Evolutionary conservation across 2,113 vertebrate species (phyloP).

Genomic region (Physeter macrocephalus): DNA sequence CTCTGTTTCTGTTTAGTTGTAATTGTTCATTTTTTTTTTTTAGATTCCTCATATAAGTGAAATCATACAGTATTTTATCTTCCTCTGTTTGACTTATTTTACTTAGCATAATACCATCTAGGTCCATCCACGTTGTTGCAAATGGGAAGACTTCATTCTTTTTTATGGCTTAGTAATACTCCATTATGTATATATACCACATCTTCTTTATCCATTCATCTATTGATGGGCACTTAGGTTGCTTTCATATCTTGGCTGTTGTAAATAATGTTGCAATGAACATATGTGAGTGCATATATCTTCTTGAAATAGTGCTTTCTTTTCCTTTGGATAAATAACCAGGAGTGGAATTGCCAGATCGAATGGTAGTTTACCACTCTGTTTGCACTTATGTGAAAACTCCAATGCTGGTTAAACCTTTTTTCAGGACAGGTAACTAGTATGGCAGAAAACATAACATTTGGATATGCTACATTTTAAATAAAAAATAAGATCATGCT

Average conservation of each 20-base stretch:
- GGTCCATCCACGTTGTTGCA: background rate
- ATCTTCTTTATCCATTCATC: background rate
- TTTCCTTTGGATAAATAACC: background rate
- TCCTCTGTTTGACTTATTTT: background rate
- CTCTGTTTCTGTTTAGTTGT: background rate
- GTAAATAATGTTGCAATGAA: background rate
- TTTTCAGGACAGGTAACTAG: slow-evolving; percentile 12
- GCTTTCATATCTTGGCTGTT: background rate
- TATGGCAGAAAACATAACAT: background rate
- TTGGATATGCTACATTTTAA: background rate
- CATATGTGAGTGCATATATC: background rate
- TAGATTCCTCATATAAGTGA: background rate
- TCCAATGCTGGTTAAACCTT: background rate
- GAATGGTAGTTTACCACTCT: background rate
- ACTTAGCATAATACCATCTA: background rate
- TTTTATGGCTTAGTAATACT: background rate
- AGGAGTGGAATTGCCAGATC: background rate
- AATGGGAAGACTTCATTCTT: background rate
- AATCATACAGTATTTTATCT: background rate
- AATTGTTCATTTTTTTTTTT: too few species aligned
- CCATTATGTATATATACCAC: too few species aligned
- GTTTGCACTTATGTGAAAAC: background rate
- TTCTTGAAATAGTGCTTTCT: background rate
- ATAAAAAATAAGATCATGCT: background rate
- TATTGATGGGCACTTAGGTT: background rate